Base-by-base conservation (phyloP, 2,888 invertebrate species). In the Capitulum mitella region DNA sequence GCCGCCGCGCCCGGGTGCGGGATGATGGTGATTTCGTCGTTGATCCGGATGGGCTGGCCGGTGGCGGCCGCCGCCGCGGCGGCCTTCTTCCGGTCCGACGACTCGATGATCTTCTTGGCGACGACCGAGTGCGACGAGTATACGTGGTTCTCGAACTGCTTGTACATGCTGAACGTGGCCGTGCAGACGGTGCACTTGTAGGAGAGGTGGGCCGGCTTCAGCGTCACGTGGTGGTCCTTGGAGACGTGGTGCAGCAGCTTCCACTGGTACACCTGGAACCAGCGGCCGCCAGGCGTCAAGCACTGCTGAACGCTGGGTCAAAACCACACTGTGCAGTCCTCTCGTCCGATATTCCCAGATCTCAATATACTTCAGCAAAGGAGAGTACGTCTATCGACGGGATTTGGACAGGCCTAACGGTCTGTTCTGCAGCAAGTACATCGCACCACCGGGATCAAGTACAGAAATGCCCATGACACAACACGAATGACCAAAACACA, bases 161-260 rank as follows among this genome's bases (percentile, higher is more conserved):
- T 94, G 89, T 96, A 96, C 93, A 95, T 94, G 83, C 94, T 94
- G 85, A 96, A 96, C 5, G 95, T 95, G 40, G 95, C 95, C 61
- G 95, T 94, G 86, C 96, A 96, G 46, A 96, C 95, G 22, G 95
- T 96, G 87, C 96, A 96, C 86, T 96, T 96, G 89, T 96, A 96
- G 48, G 95, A 95, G 79, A 96, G 88, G 86, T 96, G 95, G 58
- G 95, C 96, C 37, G 96, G 95, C 85, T 96, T 95, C 82, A 97
- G 87, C 54, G 93, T 93, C 89, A 95, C 91, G 84, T 92, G 93
- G 87, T 97, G 97, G 86, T 95, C 95, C 83, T 93, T 90, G 76
- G 94, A 93, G 80, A 97, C 95, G 85, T 97, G 97, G 85, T 93
- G 94, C 79, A 97, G 87, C 82, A 97, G 86, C 86, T 96, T 96